Percentiles rank a stretch among this genome's conserved stretches.
These are phyloP conservation scores for Megaustenia siamemsis DNA, from an alignment of 2,888 invertebrate genomes.

Conservation along the genomic window DNA sequence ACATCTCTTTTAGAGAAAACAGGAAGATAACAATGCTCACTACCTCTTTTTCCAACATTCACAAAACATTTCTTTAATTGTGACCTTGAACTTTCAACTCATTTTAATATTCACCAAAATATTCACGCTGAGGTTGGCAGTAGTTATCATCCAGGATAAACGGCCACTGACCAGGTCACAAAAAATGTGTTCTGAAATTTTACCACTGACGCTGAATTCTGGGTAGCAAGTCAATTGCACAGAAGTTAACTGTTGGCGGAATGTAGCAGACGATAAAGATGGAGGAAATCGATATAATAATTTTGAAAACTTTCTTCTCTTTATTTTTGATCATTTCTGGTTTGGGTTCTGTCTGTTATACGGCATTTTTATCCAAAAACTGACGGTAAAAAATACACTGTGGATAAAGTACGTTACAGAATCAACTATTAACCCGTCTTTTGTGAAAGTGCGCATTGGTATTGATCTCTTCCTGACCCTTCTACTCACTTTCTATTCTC, in stretches of 20 bases:
- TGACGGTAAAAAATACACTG: not conserved
- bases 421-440: not conserved
- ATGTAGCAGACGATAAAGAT: conserved; percentile 2
- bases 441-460: not conserved
- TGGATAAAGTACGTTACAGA: not conserved
- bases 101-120: not conserved
- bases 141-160: not conserved
- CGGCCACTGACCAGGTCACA: not conserved
- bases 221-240: not conserved
- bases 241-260: not conserved
- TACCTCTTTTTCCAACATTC: too few relatives aligned
- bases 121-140: not conserved
- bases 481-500: too few relatives aligned
- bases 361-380: not conserved
- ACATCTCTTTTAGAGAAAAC: too few relatives aligned
- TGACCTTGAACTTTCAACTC: not conserved
- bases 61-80: not conserved
- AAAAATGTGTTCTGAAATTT: not conserved
- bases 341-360: not conserved
- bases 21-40: too few relatives aligned
- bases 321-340: not conserved
- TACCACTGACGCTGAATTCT: not conserved
- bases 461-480: too few relatives aligned
- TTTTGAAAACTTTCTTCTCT: not conserved
- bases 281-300: not conserved